Base-by-base conservation (phyloP, 2,113 vertebrate genomes). In the Anguilla rostrata region DNA sequence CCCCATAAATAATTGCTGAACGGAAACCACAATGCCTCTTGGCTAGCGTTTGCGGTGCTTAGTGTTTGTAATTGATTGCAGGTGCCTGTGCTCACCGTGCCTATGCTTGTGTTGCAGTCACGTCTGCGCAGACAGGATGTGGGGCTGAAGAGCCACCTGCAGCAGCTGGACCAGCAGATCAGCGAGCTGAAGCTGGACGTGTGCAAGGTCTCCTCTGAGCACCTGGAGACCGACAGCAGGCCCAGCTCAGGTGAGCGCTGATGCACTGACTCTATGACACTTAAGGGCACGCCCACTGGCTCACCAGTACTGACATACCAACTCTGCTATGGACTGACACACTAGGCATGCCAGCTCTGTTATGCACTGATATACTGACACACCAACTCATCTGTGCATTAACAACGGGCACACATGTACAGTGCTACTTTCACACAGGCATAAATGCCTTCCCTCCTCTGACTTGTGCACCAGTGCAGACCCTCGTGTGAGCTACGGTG, bases 121-220 rank as follows among this genome's bases (percentile, higher is more conserved):
- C 96, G 93, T 89, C 91, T 99, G 82, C 94, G 96, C 22, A 96
- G 94, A 85, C 97, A 98, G 91, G 98, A 99, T 66, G 92, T 96
- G 0, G 97, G 98, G 86, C 93, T 98, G 91, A 98, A 97, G 94
- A 95, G 93, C 39, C 97, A 98, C 91, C 89, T 98, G 93, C 97
- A 98, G 90, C 97, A 97, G 89, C 94, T 98, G 88, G 98, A 97
- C 90, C 96, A 96, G 86, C 96, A 97, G 91, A 98, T 99, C 88
- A 97, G 95, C 3, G 97, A 97, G 89, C 95, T 99, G 81, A 98
- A 97, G 88, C 92, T 99, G 90, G 97, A 96, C 0, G 95, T 96
- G 79, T 93, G 89, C 90, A 96, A 97, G 49, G 94, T 94, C 2
- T 95, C 97, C 81, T 91, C 91, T 0, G 97, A 98, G 89, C 96